These are phyloP conservation scores for Thymelicus sylvestris DNA, from an alignment of 2,888 invertebrate species.

Conservation along the genomic window DNA sequence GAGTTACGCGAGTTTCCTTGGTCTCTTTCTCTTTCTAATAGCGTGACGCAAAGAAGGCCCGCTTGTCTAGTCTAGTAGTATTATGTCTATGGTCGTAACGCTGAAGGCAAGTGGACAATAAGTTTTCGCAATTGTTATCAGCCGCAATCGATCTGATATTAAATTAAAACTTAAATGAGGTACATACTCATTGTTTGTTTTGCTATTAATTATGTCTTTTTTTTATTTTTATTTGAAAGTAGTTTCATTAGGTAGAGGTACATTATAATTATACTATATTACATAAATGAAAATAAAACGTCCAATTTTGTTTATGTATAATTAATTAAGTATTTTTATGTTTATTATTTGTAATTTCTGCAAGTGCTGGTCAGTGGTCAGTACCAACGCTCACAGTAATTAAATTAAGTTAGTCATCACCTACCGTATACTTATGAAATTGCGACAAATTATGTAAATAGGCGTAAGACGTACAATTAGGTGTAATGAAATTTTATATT, in stretches of 20 bases:
- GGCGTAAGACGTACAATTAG: slow-evolving; percentile 21
- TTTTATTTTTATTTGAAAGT: slow-evolving; percentile 2
- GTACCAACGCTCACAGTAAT: too few species aligned
- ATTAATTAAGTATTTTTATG: too few species aligned
- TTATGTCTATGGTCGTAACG: too few species aligned
- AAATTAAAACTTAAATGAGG: neutral
- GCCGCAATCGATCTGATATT: neutral
- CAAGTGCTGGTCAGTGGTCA: too few species aligned
- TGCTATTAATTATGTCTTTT: neutral
- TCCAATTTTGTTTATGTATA: neutral
- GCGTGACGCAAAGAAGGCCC: too few species aligned
- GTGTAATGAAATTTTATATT: slow-evolving; percentile 14
- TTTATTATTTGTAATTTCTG: neutral
- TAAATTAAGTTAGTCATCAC: neutral
- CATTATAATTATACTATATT: neutral
- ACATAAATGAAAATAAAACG: neutral
- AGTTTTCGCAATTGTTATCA: neutral
- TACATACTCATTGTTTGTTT: neutral
- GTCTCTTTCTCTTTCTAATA: too few species aligned
- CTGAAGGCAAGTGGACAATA: neutral
- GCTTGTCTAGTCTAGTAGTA: too few species aligned
- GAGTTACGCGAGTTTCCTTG: too few species aligned
- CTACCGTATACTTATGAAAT: neutral
- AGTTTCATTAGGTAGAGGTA: neutral
- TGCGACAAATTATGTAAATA: slow-evolving; percentile 20